Conservation (phyloP, 2,113 vertebrate species). For the Falco punctatus region DNA sequence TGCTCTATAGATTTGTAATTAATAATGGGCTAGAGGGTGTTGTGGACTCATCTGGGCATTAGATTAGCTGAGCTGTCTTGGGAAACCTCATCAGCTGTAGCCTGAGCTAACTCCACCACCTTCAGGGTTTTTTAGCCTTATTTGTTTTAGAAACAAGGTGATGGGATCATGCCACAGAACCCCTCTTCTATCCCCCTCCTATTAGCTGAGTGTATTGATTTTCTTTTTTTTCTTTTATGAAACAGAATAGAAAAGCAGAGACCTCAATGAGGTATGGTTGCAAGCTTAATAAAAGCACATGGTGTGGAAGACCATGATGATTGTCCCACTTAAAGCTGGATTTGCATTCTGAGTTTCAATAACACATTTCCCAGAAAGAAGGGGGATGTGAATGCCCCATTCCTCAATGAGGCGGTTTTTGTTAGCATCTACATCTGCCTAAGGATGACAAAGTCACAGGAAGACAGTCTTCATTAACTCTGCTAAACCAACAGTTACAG, state of each 20-base stretch:
- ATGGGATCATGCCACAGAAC: not conserved
- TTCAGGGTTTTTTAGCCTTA: not conserved
- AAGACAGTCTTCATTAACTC: not conserved
- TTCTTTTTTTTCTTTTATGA: not conserved
- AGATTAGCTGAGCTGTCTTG: not conserved
- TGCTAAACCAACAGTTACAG: not conserved
- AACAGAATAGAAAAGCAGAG: not conserved
- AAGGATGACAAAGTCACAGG: not conserved
- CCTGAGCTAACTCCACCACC: not conserved
- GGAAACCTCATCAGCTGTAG: not conserved
- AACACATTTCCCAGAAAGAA: not conserved
- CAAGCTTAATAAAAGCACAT: not conserved
- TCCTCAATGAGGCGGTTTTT: not conserved
- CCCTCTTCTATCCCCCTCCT: not conserved
- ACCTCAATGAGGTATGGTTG: not conserved
- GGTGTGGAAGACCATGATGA: not conserved
- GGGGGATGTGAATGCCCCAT: not conserved
- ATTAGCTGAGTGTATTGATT: not conserved
- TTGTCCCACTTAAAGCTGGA: not conserved
- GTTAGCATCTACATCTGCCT: not conserved
- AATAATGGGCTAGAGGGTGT: not conserved
- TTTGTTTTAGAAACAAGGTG: not conserved
- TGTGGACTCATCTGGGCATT: not conserved
- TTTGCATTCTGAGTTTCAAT: not conserved
- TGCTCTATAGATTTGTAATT: constrained; percentile 44